Conservation (phyloP, 2,797 vertebrate genomes). For the Crypturellus tataupa region DNA sequence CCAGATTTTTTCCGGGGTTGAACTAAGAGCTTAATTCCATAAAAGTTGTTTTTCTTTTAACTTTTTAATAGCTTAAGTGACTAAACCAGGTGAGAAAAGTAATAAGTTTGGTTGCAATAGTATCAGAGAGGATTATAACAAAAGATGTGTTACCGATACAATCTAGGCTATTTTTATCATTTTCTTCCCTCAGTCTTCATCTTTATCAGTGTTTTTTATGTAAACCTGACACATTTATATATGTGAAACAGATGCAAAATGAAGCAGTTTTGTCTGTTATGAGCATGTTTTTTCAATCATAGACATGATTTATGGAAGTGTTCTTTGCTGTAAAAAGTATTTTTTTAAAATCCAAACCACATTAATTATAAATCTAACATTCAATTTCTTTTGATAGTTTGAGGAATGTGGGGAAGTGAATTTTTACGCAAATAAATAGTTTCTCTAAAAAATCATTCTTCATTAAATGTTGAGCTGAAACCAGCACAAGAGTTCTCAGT, state of each 20-base stretch:
- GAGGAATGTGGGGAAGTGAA: constrained; percentile 54
- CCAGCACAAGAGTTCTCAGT: constrained; percentile 21
- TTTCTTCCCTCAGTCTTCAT: constrained; percentile 79
- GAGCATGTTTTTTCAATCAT: constrained; percentile 82
- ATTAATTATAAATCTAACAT: constrained; percentile 80
- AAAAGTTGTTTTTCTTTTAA: constrained; percentile 24
- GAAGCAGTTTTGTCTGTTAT: constrained; percentile 77
- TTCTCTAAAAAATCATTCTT: constrained; percentile 72
- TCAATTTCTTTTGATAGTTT: constrained; percentile 64
- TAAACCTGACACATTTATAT: constrained; percentile 83
- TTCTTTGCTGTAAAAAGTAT: constrained; percentile 71
- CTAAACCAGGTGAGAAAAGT: constrained; percentile 47
- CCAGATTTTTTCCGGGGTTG: not conserved
- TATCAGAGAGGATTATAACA: constrained; percentile 71
- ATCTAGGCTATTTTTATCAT: constrained; percentile 76
- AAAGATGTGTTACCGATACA: constrained; percentile 75
- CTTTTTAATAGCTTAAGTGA: constrained; percentile 50
- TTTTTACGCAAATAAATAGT: constrained; percentile 62
- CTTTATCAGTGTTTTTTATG: constrained; percentile 81
- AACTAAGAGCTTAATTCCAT: constrained; percentile 20
- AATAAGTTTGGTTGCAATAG: constrained; percentile 48
- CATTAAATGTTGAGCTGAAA: constrained; percentile 68
- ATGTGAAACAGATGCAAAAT: constrained; percentile 84
- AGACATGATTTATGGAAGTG: constrained; percentile 83
- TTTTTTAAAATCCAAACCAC: constrained; percentile 73